phyloP scores from a whole-genome alignment of 2,797 vertebrate genomes.

The Peromyscus nudipes region DNA sequence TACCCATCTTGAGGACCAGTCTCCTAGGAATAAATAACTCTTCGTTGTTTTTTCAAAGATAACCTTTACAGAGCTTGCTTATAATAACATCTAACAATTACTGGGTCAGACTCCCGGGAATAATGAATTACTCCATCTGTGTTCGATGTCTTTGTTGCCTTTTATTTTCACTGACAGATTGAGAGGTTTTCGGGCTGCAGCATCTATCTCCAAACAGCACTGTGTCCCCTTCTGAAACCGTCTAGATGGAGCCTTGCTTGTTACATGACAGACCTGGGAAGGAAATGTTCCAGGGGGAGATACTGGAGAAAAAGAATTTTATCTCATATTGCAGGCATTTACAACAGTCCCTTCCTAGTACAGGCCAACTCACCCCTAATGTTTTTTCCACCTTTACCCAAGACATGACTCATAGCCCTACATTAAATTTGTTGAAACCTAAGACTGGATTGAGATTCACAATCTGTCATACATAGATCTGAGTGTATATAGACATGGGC shows the following conservation, averaged over 20 bases:
- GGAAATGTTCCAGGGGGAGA: not conserved
- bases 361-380: rapidly evolving
- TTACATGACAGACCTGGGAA: not conserved
- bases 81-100: not conserved
- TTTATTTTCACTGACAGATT: conserved; percentile 51
- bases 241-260: not conserved
- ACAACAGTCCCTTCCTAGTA: too few relatives aligned
- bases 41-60: not conserved
- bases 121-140: conserved; percentile 46
- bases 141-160: not conserved
- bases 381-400: not conserved
- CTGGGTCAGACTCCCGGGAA: conserved; percentile 49
- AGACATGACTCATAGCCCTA: not conserved
- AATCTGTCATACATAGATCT: not conserved
- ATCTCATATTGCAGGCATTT: not conserved
- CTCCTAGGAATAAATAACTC: conserved; percentile 11
- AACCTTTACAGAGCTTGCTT: conserved; percentile 48
- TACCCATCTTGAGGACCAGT: not conserved
- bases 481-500: rapidly evolving
- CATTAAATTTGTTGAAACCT: not conserved
- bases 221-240: not conserved
- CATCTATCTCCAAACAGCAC: not conserved
- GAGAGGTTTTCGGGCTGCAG: not conserved
- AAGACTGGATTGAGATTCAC: not conserved
- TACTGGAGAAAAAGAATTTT: not conserved